A percentile compares a stretch with the other conserved stretches of the same genome.
Conservation (phyloP, 2,797 vertebrate genomes). For the Oophaga sylvatica region DNA sequence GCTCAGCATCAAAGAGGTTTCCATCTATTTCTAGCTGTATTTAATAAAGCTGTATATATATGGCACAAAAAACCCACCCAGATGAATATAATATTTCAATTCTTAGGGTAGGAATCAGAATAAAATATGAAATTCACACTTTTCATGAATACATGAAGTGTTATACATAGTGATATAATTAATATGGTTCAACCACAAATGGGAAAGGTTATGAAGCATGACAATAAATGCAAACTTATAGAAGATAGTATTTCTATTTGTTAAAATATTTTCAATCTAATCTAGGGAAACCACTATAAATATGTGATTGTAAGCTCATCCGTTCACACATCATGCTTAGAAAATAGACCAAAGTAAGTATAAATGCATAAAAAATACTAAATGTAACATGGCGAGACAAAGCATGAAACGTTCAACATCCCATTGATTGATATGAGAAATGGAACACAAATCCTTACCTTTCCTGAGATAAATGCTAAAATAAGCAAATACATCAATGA, state of each 20-base stretch:
- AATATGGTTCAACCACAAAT: too few species aligned
- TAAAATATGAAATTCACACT: not conserved
- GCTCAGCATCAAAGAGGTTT: not conserved
- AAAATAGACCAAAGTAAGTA: not conserved
- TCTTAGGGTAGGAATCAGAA: not conserved
- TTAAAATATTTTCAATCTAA: not conserved
- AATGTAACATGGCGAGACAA: not conserved
- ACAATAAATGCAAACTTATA: not conserved
- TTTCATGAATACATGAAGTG: not conserved
- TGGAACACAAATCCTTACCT: constrained; percentile 22
- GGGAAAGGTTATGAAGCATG: not conserved
- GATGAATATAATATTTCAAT: not conserved
- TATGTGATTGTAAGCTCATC: not conserved
- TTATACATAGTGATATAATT: too few species aligned
- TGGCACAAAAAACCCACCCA: not conserved
- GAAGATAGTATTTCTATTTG: not conserved
- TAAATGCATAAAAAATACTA: not conserved
- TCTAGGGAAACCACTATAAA: not conserved
- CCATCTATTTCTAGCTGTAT: not conserved
- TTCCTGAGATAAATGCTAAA: not conserved
- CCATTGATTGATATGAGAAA: not conserved
- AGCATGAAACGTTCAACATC: not conserved
- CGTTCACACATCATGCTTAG: not conserved
- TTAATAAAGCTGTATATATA: not conserved
- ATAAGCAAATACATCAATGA: not conserved